Evolutionary conservation across 2,888 invertebrate species (phyloP).

Genomic region (Cheilosia pagana): DNA sequence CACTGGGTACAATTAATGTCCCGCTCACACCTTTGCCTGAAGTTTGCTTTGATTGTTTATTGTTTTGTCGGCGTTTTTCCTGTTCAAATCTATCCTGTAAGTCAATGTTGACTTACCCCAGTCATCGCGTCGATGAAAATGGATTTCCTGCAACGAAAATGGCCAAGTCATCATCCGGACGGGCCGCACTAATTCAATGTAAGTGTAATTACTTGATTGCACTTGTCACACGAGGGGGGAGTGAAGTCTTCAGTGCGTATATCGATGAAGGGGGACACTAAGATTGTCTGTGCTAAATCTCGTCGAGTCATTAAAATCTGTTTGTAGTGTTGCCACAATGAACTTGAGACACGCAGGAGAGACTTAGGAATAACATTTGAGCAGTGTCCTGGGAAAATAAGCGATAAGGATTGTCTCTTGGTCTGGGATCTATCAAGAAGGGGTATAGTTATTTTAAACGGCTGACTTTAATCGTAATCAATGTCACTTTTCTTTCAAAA

Average conservation of each 20-base stretch:
- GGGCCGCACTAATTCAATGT: constrained; percentile 44
- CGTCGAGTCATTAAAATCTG: not conserved
- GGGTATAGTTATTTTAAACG: too few species aligned
- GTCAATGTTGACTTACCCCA: constrained; percentile 63
- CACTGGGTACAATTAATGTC: constrained; percentile 34
- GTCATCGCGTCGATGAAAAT: constrained; percentile 33
- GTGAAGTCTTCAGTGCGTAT: not conserved
- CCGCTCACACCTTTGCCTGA: constrained; percentile 44
- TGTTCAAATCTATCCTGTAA: constrained; percentile 24
- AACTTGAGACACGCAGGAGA: too few species aligned
- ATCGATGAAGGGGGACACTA: not conserved
- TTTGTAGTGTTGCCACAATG: too few species aligned
- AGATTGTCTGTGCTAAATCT: too few species aligned
- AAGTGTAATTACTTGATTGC: constrained; percentile 67
- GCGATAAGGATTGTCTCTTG: too few species aligned
- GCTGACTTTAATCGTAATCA: too few species aligned
- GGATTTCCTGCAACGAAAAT: constrained; percentile 37
- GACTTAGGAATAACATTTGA: too few species aligned
- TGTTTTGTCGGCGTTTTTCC: constrained; percentile 17
- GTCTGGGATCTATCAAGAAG: too few species aligned
- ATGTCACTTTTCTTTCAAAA: too few species aligned
- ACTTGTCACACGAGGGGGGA: constrained; percentile 20
- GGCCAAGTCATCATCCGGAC: constrained; percentile 52
- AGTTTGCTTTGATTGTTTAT: constrained; percentile 62
- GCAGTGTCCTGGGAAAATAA: too few species aligned